Conservation (phyloP, 1,140 invertebrate species). For the Drosophila micromelanica region DNA sequence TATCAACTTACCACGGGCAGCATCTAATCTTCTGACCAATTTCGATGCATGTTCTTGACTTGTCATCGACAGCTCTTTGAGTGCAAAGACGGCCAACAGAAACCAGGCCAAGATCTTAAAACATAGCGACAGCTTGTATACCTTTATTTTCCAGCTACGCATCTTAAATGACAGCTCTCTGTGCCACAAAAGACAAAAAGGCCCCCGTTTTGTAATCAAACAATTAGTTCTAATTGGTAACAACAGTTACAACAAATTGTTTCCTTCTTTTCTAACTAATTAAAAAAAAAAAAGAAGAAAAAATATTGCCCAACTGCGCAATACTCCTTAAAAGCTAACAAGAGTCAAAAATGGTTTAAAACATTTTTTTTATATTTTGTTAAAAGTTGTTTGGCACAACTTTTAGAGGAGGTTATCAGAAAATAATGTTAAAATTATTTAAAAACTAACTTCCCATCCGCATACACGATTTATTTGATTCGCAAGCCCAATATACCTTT, state of each 20-base stretch:
- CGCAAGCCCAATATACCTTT: too few species aligned
- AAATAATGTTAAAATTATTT: too few species aligned
- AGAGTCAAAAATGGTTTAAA: too few species aligned
- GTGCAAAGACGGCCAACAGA: not conserved
- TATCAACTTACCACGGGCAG: not conserved
- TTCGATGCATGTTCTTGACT: not conserved
- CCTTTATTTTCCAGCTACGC: constrained; percentile 14
- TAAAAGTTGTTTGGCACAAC: too few species aligned
- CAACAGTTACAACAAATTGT: not conserved
- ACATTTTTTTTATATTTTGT: too few species aligned
- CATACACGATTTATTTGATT: too few species aligned
- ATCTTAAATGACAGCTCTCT: not conserved
- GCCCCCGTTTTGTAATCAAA: not conserved
- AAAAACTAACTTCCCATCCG: too few species aligned
- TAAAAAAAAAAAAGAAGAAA: too few species aligned
- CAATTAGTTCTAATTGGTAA: constrained; percentile 6
- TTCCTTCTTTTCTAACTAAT: not conserved
- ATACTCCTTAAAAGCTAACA: too few species aligned
- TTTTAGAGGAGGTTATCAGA: too few species aligned
- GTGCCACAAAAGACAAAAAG: not conserved
- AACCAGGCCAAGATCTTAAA: constrained; percentile 29
- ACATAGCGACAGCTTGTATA: constrained; percentile 10
- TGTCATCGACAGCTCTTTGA: constrained; percentile 1
- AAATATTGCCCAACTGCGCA: not conserved
- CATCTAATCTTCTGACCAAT: not conserved